These are phyloP conservation scores for Biston betularia DNA, from an alignment of 2,888 invertebrate species.

Conservation along the genomic window DNA sequence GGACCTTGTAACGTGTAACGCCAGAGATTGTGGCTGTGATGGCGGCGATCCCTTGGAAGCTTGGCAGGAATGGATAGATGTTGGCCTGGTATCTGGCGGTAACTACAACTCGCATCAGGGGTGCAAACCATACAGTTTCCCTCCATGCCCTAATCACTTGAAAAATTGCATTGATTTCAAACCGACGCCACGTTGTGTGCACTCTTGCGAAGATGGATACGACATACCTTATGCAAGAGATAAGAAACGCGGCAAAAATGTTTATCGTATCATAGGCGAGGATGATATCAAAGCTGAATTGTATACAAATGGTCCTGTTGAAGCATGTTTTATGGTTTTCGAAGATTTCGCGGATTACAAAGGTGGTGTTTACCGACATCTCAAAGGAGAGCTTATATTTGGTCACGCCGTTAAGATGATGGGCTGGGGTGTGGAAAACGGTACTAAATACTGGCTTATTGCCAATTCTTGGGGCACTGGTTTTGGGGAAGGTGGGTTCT, in stretches of 20 bases:
- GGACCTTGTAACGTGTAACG: constrained; percentile 52
- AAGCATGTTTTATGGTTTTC: constrained; percentile 6
- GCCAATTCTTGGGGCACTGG: constrained; percentile 95
- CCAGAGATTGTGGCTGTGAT: not conserved
- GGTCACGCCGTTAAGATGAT: constrained; percentile 75
- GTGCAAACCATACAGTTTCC: constrained; percentile 78
- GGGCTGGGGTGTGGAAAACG: constrained; percentile 91
- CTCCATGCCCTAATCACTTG: constrained; percentile 84
- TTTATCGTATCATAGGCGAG: constrained; percentile 6
- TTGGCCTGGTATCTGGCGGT: constrained; percentile 89
- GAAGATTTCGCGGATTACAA: constrained; percentile 34
- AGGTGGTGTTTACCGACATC: constrained; percentile 28
- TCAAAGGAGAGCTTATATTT: constrained; percentile 4
- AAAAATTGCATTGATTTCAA: constrained; percentile 4
- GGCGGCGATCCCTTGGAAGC: constrained; percentile 9
- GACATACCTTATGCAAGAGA: constrained; percentile 88
- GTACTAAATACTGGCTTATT: constrained; percentile 91
- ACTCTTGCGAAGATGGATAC: constrained; percentile 25
- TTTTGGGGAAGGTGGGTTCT: constrained; percentile 93
- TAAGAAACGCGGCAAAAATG: constrained; percentile 16
- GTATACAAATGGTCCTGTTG: constrained; percentile 91
- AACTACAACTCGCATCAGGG: constrained; percentile 90
- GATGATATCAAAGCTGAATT: constrained; percentile 81
- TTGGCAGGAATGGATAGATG: constrained; percentile 8
- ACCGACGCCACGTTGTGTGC: constrained; percentile 23